phyloP scores from a whole-genome alignment of 2,113 vertebrate genomes.

The Psophia crepitans region DNA sequence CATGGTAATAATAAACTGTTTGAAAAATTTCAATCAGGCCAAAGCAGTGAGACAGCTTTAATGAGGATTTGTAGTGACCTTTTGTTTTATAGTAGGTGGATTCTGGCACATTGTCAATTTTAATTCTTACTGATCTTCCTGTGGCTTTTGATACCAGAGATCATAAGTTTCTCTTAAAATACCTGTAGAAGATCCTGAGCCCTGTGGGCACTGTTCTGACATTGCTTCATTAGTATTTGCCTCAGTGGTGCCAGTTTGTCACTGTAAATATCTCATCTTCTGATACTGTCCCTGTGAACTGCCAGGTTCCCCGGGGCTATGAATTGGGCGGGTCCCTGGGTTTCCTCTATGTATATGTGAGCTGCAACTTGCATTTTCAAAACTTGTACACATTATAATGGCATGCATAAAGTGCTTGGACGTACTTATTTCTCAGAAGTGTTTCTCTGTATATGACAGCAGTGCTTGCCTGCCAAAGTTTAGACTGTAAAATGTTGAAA shows the following conservation, averaged over 20 bases:
- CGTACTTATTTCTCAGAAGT: not conserved
- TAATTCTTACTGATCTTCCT: conserved; percentile 71
- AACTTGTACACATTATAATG: not conserved
- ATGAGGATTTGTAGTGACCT: conserved; percentile 74
- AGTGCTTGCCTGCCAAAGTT: not conserved
- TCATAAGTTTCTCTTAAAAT: conserved; percentile 65
- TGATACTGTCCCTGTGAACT: conserved; percentile 54
- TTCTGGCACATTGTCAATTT: conserved; percentile 71
- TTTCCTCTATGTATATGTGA: not conserved
- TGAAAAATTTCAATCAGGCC: conserved; percentile 67
- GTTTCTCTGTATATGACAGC: not conserved
- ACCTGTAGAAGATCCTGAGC: conserved; percentile 46
- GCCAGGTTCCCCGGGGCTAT: conserved; percentile 49
- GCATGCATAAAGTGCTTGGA: not conserved
- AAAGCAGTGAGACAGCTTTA: conserved; percentile 68
- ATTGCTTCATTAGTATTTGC: conserved; percentile 65
- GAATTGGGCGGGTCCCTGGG: conserved; percentile 28
- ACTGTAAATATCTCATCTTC: conserved; percentile 52
- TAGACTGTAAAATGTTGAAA: not conserved
- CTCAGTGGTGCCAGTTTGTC: conserved; percentile 45
- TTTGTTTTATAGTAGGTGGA: conserved; percentile 69
- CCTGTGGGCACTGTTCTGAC: conserved; percentile 30
- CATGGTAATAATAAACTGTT: conserved; percentile 60
- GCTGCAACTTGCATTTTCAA: not conserved
- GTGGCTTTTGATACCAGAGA: conserved; percentile 69